Percentiles rank a stretch among this genome's conserved stretches.
Evolutionary conservation across 2,113 vertebrate genomes (phyloP).

Genomic region (Sinocyclocheilus anshuiensis): DNA sequence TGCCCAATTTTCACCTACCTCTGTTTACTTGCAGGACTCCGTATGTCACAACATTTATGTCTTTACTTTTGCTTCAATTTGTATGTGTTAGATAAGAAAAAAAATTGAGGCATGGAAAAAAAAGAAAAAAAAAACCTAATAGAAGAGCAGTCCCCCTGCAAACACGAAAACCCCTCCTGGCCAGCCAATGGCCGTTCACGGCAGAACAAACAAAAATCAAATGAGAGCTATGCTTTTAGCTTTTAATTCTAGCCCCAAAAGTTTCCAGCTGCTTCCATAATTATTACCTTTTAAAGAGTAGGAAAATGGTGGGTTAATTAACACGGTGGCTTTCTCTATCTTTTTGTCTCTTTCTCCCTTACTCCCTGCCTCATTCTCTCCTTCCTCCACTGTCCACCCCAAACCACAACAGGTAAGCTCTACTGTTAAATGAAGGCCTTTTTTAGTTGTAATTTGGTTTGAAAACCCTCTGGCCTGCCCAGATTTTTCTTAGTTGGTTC

Average conservation of each 20-base stretch:
- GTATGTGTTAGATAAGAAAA: slow-evolving; percentile 77
- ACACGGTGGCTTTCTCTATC: slow-evolving; percentile 58
- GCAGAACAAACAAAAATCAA: slow-evolving; percentile 66
- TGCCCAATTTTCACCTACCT: slow-evolving; percentile 78
- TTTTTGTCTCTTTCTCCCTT: slow-evolving; percentile 40
- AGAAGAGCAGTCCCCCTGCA: slow-evolving; percentile 54
- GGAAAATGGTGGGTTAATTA: slow-evolving; percentile 74
- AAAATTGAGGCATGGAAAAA: slow-evolving; percentile 57
- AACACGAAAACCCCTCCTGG: slow-evolving; percentile 44
- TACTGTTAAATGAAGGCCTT: slow-evolving; percentile 48
- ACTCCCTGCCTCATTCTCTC: slow-evolving; percentile 54
- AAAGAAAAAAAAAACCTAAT: slow-evolving; percentile 45
- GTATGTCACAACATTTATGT: slow-evolving; percentile 76
- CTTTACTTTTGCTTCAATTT: slow-evolving; percentile 78
- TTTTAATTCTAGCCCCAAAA: slow-evolving; percentile 67
- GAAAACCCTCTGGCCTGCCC: slow-evolving; percentile 63
- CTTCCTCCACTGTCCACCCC: slow-evolving; percentile 64
- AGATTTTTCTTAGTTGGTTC: slow-evolving; percentile 51
- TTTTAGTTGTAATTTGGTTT: slow-evolving; percentile 66
- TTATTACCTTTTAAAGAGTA: slow-evolving; percentile 72
- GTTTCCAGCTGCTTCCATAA: slow-evolving; percentile 75
- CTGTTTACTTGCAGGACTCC: slow-evolving; percentile 69
- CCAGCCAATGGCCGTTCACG: slow-evolving; percentile 63
- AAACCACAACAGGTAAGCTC: slow-evolving; percentile 58
- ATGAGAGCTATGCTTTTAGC: slow-evolving; percentile 64